Conservation (phyloP, 2,888 invertebrate genomes). For the Ophraella communa region DNA sequence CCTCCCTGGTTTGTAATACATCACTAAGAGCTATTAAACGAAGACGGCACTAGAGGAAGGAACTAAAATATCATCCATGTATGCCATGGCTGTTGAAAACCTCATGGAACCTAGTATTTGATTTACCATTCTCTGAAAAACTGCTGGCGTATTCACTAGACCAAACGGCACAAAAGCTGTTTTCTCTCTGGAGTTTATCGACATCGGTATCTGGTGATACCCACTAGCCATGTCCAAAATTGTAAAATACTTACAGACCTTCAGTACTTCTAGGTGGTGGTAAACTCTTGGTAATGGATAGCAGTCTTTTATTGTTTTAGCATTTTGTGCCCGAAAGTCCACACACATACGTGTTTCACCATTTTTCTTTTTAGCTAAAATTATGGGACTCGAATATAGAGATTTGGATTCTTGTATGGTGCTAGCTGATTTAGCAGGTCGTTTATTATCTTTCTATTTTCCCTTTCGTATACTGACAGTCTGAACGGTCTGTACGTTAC, state of each 20-base stretch:
- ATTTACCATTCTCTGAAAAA: constrained; percentile 46
- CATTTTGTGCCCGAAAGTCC: constrained; percentile 49
- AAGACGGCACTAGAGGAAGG: constrained; percentile 2
- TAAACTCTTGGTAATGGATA: constrained; percentile 50
- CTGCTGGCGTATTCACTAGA: constrained; percentile 46
- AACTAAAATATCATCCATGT: constrained; percentile 32
- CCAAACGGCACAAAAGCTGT: neutral
- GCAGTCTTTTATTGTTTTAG: constrained; percentile 46
- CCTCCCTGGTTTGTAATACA: too few relatives aligned
- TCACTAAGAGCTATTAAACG: too few relatives aligned
- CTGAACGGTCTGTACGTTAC: constrained; percentile 28
- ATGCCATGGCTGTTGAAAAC: constrained; percentile 6
- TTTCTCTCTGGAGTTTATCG: neutral
- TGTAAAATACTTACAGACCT: constrained; percentile 44
- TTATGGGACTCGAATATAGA: too few relatives aligned
- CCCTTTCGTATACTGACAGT: constrained; percentile 23
- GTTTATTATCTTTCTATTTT: constrained; percentile 14
- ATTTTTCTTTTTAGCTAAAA: constrained; percentile 31
- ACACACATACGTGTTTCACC: constrained; percentile 43
- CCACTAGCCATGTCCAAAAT: too few relatives aligned
- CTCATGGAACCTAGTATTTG: constrained; percentile 1
- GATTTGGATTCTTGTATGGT: constrained; percentile 22
- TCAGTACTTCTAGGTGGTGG: constrained; percentile 46
- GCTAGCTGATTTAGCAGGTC: constrained; percentile 17
- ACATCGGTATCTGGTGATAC: too few relatives aligned